Evolutionary conservation across 2,797 vertebrate genomes (phyloP), one percentile per base, ranked within the genome.

Genomic region (Alfaro cultratus): DNA sequence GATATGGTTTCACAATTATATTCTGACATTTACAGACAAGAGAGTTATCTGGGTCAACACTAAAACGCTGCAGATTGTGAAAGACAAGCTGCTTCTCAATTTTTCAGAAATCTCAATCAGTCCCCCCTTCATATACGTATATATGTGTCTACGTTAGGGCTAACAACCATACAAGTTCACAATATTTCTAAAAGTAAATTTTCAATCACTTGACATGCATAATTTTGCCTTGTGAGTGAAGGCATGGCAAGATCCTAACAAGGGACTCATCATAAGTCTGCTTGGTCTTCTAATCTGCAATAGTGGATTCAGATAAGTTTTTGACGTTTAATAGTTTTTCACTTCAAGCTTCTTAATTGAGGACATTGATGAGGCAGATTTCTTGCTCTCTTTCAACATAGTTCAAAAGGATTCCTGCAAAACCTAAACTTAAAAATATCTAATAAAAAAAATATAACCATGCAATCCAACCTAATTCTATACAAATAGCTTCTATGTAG

Each of bases 31-130:
- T 67, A 67, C 34, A 36, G 36, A 74, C 3, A 80, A 34, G 45
- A 47, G 29, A 77, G 76, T 62, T 74, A 75, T 55, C 43, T 77
- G 67, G 72, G 81, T 78, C 83, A 60, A 34, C 21, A 74, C 45
- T 80, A 68, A 73, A 81, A 80, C 68, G 23, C 62, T 73, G 45
- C 80, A 16, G 26, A 71, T 45, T 71, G n/a, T 71, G 2, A 29
- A 45, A 71, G 2, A 71, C 12, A 16, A 45, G 21, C 1, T 2
- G 26, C 7, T 68, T 41, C 21, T 23, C 9, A 68, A 41, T 68
- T 68, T 23, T 68, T 41, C 21, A 26, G 21, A 68, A 68, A 68
- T 68, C 12, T 45, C 23, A 70, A 45, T n/a, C n/a, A 12, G n/a
- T 29, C 55, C n/a, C 10, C 11, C 11, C 26, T 41, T 8, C 15